phyloP scores from a whole-genome alignment of 2,888 invertebrate genomes.

The Euzophera pinguis region DNA sequence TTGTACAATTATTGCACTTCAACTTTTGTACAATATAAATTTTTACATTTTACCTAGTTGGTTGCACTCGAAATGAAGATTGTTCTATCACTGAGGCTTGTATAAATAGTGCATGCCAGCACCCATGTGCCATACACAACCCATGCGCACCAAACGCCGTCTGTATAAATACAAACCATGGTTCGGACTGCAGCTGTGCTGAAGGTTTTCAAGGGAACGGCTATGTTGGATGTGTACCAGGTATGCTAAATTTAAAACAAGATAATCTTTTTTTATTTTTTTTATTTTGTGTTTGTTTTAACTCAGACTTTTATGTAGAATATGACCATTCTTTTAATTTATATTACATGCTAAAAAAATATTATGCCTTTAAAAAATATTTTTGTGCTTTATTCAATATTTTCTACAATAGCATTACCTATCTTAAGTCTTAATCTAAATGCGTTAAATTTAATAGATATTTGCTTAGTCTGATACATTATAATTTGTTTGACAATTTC shows the following conservation, averaged over 20 bases:
- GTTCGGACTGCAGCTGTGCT: slow-evolving; percentile 90
- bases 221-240: slow-evolving; percentile 88
- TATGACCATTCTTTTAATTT: too few species aligned
- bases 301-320: too few species aligned
- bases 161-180: slow-evolving; percentile 93
- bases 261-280: too few species aligned
- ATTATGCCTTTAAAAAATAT: too few species aligned
- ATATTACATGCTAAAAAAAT: too few species aligned
- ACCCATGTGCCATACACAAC: slow-evolving; percentile 91
- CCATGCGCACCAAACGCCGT: slow-evolving; percentile 91
- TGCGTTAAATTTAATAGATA: too few species aligned
- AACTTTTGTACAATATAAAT: slow-evolving; percentile 27
- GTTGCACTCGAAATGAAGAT: slow-evolving; percentile 92
- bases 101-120: slow-evolving; percentile 90
- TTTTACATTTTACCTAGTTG: slow-evolving; percentile 81
- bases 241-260: slow-evolving; percentile 62
- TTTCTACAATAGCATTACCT: too few species aligned
- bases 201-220: slow-evolving; percentile 94
- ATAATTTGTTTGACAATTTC: too few species aligned
- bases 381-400: too few species aligned
- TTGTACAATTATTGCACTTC: slow-evolving; percentile 5
- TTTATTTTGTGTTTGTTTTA: too few species aligned
- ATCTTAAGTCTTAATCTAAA: too few species aligned
- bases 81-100: slow-evolving; percentile 93
- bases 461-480: too few species aligned